Base-by-base conservation (phyloP, 2,888 invertebrate genomes). In the Orthonevra nobilis region DNA sequence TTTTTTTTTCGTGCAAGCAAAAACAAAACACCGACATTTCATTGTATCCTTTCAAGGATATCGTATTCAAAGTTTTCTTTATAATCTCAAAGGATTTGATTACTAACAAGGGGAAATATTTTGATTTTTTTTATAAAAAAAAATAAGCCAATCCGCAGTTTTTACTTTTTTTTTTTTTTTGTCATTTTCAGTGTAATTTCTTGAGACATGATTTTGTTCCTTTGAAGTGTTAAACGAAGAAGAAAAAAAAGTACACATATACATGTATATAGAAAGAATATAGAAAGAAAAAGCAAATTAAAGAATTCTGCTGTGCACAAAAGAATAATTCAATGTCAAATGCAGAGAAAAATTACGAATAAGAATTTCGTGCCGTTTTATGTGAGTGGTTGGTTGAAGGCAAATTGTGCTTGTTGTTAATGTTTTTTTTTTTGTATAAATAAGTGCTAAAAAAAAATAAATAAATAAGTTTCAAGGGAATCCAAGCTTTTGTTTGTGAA, bases 161-260 rank as follows among this genome's bases (percentile, higher is more conserved):
- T n/a, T 23, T n/a, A 3, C 23, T 36, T 36, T 12, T 42, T 28
- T 19, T 46, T 32, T 48, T 46, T 10, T 32, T 34, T 12, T 34
- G 1, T 32, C 36, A 32, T 46, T 38, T 7, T 64, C 58, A 66
- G 63, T 26, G 44, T 26, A 30, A 32, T 40, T 38, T 61, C 52
- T 14, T 10, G 23, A 30, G 46, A 40, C 38, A 34, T 38, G 36
- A 36, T 20, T 50, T 48, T 23, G 23, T 60, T 32, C 48, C 42
- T 79, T 73, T 72, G 61, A 79, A 64, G 77, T 66, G 56, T 48
- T 73, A 48, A 72, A 54, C 54, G 28, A 58, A 48, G 20, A 46
- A 7, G 38, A 60, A 40, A 46, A 32, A n/a, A 14, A 46, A 30
- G 2, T 28, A 14, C 7, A 2, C 20, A 19, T 20, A 30, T 63